Evolutionary conservation across 2,797 vertebrate genomes (phyloP).

Genomic region (Nannoperca australis): DNA sequence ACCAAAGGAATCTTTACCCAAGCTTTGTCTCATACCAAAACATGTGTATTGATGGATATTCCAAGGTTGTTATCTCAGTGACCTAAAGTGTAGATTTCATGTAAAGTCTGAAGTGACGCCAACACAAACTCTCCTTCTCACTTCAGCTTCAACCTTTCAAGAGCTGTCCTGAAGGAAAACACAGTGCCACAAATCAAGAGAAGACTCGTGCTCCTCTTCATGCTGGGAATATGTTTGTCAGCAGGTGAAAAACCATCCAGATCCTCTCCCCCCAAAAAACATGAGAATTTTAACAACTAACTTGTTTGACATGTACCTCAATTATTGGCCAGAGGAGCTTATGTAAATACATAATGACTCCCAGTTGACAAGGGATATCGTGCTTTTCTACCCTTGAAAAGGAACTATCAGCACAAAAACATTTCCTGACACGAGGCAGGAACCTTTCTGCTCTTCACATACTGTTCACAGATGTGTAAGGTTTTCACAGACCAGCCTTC

Average conservation of each 20-base stretch:
- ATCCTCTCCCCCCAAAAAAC: background rate
- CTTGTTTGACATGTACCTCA: conserved; percentile 43
- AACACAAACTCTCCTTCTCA: conserved; percentile 15
- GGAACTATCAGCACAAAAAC: conserved; percentile 58
- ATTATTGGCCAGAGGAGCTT: conserved; percentile 24
- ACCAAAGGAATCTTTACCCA: conserved; percentile 41
- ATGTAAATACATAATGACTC: conserved; percentile 57
- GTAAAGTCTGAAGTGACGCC: conserved; percentile 15
- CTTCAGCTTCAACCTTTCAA: background rate
- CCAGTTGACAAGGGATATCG: conserved; percentile 49
- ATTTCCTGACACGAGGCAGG: conserved; percentile 64
- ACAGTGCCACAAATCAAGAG: conserved; percentile 22
- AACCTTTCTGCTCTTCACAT: conserved; percentile 64
- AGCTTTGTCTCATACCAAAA: conserved; percentile 26
- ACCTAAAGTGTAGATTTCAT: conserved; percentile 39
- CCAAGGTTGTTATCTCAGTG: conserved; percentile 38
- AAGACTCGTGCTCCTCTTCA: background rate
- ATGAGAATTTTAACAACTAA: conserved; percentile 37
- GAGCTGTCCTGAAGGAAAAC: conserved; percentile 3
- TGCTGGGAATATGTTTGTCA: background rate
- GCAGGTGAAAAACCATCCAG: conserved; percentile 60
- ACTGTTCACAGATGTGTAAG: conserved; percentile 80
- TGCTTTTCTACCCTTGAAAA: conserved; percentile 64
- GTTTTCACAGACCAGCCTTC: conserved; percentile 47
- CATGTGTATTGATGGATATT: conserved; percentile 41